phyloP scores from a whole-genome alignment of 2,888 invertebrate genomes.

The Xylota segnis region DNA sequence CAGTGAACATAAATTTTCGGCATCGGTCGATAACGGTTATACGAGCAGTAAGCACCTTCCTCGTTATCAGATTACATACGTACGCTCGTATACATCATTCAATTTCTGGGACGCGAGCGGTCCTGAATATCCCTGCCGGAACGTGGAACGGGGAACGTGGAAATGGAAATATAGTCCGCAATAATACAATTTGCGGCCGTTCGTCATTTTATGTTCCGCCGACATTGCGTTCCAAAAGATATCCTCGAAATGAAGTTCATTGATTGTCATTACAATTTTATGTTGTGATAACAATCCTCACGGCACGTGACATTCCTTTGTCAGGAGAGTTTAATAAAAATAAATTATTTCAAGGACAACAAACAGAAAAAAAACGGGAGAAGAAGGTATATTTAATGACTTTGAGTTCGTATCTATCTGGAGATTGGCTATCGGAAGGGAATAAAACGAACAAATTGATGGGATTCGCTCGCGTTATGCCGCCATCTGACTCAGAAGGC shows the following conservation, averaged over 20 bases:
- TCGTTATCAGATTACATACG: conserved; percentile 11
- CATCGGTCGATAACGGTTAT: conserved; percentile 19
- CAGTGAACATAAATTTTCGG: conserved; percentile 38
- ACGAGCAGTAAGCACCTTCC: conserved; percentile 19
- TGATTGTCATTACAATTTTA: conserved; percentile 61
- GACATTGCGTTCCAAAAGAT: conserved; percentile 2
- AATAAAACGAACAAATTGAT: conserved; percentile 30
- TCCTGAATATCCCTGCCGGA: conserved; percentile 26
- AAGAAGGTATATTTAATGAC: conserved; percentile 22
- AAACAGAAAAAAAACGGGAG: not conserved
- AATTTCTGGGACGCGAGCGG: conserved; percentile 22
- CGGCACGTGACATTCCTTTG: conserved; percentile 56
- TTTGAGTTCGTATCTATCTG: conserved; percentile 12
- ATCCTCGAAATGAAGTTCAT: conserved; percentile 54
- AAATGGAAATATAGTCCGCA: conserved; percentile 45
- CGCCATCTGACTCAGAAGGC: not conserved
- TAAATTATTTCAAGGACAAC: conserved; percentile 22
- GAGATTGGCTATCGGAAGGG: conserved; percentile 11
- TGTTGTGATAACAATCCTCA: conserved; percentile 66
- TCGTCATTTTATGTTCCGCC: conserved; percentile 60
- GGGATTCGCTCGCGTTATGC: not conserved
- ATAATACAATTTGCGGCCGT: conserved; percentile 63
- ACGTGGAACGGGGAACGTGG: not conserved
- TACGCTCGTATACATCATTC: conserved; percentile 12
- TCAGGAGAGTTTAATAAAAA: conserved; percentile 40